These are phyloP conservation scores for Oryzias sinensis DNA, from an alignment of 2,797 vertebrate genomes.

Conservation along the genomic window DNA sequence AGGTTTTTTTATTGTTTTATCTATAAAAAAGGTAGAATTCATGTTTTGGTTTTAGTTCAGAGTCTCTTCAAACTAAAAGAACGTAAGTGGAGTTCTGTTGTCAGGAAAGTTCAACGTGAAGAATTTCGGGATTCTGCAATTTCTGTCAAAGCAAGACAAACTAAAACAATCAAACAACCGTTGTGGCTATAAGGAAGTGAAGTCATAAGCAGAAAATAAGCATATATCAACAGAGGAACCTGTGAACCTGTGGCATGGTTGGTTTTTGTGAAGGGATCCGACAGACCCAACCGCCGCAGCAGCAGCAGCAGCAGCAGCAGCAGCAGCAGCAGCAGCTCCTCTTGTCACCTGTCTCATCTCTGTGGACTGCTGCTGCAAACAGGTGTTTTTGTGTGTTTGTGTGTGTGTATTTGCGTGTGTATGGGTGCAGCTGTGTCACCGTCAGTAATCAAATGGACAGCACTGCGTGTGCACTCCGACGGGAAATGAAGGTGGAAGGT, in stretches of 20 bases:
- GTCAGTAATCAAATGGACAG: conserved; percentile 25
- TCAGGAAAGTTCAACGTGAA: too few species aligned
- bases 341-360: conserved; percentile 62
- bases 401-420: conserved; percentile 7
- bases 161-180: neutral
- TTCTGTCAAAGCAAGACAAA: too few species aligned
- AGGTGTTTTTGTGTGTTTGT: conserved; percentile 24
- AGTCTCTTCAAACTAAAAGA: too few species aligned
- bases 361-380: conserved; percentile 59
- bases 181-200: neutral
- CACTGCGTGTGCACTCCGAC: conserved; percentile 7
- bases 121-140: too few species aligned
- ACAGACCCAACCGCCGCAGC: conserved; percentile 58
- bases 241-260: conserved; percentile 11
- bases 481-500: conserved; percentile 31
- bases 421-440: conserved; percentile 12
- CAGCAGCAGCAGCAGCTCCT: conserved; percentile 49
- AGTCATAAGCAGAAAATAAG: conserved; percentile 11
- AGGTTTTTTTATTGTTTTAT: too few species aligned
- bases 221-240: conserved; percentile 29
- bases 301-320: conserved; percentile 29
- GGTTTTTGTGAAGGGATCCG: conserved; percentile 56
- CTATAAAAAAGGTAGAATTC: too few species aligned
- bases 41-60: too few species aligned
- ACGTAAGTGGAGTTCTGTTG: too few species aligned